Percentiles rank a stretch among this genome's conserved stretches.
phyloP scores from a whole-genome alignment of 2,797 vertebrate genomes.

The Cephalopachus bancanus region DNA sequence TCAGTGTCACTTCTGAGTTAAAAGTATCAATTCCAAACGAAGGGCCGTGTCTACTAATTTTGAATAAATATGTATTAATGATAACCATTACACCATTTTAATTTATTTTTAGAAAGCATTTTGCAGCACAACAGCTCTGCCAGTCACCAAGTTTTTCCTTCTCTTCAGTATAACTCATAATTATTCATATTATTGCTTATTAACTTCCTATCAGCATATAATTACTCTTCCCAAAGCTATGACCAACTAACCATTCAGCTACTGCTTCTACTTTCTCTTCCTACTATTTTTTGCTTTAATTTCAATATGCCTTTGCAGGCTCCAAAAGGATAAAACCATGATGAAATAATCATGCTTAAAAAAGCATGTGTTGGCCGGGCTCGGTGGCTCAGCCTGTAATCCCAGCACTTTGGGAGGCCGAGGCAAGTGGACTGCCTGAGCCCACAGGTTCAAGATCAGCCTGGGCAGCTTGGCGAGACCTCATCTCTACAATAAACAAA shows the following conservation, averaged over 20 bases:
- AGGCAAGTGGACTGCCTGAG: too few relatives aligned
- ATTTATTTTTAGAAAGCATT: slow-evolving; percentile 29
- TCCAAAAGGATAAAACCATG: neutral
- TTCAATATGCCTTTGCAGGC: neutral
- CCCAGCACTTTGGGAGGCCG: too few relatives aligned
- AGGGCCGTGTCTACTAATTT: slow-evolving; percentile 17
- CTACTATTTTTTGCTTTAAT: neutral
- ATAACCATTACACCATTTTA: slow-evolving; percentile 2
- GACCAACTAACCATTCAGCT: neutral
- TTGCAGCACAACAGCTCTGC: neutral
- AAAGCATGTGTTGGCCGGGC: neutral
- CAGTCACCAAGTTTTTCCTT: neutral
- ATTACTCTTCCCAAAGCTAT: slow-evolving; percentile 29
- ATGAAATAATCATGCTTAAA: neutral
- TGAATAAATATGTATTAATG: slow-evolving; percentile 13
- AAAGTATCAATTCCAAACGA: neutral
- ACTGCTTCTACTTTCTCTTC: neutral
- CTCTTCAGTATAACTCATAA: slow-evolving; percentile 39
- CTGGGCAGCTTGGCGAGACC: too few relatives aligned
- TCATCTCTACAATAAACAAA: too few relatives aligned
- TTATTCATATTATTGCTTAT: neutral
- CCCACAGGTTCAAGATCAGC: too few relatives aligned
- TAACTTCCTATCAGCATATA: slow-evolving; percentile 15
- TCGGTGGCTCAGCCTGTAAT: too few relatives aligned
- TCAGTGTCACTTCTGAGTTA: slow-evolving; percentile 28